Percentiles rank a stretch among this genome's conserved stretches.
Conservation (phyloP, 2,888 invertebrate species). For the Thecocarcelia acutangulata region DNA sequence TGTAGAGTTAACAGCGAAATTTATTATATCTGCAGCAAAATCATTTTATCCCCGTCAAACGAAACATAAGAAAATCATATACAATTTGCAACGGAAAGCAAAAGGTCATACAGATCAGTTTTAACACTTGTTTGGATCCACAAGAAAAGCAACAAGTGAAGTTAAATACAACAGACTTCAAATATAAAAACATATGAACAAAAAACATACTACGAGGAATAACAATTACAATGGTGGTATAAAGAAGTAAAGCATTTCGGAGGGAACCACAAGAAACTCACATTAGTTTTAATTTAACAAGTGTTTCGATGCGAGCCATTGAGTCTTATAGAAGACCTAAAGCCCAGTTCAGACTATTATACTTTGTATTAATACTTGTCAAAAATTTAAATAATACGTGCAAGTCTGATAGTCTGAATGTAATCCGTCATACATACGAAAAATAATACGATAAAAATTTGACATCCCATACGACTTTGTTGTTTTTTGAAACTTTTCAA, state of each 20-base stretch:
- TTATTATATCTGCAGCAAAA: constrained; percentile 12
- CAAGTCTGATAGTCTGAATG: no score
- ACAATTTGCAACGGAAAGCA: constrained; percentile 9
- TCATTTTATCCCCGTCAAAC: constrained; percentile 7
- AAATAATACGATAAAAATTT: no score
- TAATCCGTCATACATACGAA: no score
- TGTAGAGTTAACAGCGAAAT: not conserved
- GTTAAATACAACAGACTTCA: not conserved
- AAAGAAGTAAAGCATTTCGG: constrained; percentile 7
- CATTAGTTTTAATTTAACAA: not conserved
- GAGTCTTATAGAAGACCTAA: not conserved
- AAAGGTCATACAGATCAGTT: constrained; percentile 10
- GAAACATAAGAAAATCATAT: not conserved
- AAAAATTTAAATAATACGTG: no score
- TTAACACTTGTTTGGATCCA: constrained; percentile 21
- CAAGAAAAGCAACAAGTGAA: not conserved
- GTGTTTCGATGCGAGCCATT: constrained; percentile 18
- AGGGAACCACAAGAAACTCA: not conserved
- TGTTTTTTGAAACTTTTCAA: no score
- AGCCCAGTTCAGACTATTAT: no score
- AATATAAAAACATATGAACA: not conserved
- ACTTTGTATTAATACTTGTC: no score
- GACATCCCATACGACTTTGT: no score
- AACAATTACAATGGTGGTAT: not conserved
- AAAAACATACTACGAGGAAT: not conserved